These are phyloP conservation scores for Acheta domesticus DNA, from an alignment of 2,888 invertebrate species.

Conservation along the genomic window DNA sequence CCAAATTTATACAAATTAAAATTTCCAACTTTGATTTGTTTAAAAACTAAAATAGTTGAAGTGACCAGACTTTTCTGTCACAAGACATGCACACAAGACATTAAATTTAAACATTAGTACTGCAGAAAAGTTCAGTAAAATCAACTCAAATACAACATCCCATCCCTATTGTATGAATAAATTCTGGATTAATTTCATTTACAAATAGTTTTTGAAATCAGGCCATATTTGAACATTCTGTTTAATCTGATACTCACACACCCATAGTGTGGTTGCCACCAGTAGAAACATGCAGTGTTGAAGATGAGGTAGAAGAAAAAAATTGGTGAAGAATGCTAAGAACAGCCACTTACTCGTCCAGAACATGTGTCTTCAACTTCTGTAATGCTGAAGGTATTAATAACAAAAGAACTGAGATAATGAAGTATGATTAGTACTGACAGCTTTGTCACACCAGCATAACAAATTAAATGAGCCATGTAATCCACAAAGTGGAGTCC, in stretches of 20 bases:
- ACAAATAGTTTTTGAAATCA: neutral
- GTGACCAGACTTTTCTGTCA: no score
- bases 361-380: constrained; percentile 21
- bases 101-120: no score
- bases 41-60: no score
- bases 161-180: no score
- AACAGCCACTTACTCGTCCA: constrained; percentile 23
- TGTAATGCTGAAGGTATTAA: constrained; percentile 29
- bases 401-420: constrained; percentile 18
- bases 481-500: neutral
- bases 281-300: constrained; percentile 10
- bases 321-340: neutral
- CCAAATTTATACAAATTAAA: no score
- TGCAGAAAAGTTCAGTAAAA: no score
- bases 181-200: no score
- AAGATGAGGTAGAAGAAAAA: constrained; percentile 18
- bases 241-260: constrained; percentile 6
- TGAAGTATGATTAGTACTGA: constrained; percentile 20
- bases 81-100: no score
- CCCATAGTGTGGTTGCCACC: constrained; percentile 10
- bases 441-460: neutral
- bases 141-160: no score
- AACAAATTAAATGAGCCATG: neutral
- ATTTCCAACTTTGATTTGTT: no score
- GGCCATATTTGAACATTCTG: neutral